Percentiles rank a stretch among this genome's conserved stretches.
These are phyloP conservation scores for Cosmopolites sordidus DNA, from an alignment of 2,888 invertebrate species.

Conservation along the genomic window DNA sequence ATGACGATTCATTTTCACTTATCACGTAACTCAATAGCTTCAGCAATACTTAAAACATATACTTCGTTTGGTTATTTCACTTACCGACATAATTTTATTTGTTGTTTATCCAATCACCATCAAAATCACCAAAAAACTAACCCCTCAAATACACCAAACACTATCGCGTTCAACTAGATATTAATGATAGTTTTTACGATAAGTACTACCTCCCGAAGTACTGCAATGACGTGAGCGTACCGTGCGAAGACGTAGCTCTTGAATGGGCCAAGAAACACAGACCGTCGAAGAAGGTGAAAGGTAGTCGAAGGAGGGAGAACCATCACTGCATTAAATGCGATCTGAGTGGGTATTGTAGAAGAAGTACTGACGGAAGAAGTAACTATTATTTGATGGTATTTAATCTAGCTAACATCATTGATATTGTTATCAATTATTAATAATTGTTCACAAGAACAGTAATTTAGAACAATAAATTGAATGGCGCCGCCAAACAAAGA, in stretches of 20 bases:
- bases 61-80: too few relatives aligned
- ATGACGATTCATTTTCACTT: not conserved
- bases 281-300: constrained; percentile 1
- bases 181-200: not conserved
- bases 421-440: too few relatives aligned
- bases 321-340: not conserved
- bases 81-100: constrained; percentile 11
- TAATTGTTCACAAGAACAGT: too few relatives aligned
- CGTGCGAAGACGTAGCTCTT: not conserved
- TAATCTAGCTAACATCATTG: too few relatives aligned
- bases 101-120: constrained; percentile 11
- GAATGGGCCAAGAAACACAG: not conserved
- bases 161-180: not conserved
- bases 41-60: not conserved
- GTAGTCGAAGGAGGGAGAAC: not conserved
- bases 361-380: too few relatives aligned
- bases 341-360: not conserved
- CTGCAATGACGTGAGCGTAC: not conserved
- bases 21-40: not conserved
- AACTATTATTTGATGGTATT: too few relatives aligned
- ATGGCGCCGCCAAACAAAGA: too few relatives aligned
- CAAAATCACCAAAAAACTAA: constrained; percentile 2
- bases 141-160: not conserved
- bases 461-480: too few relatives aligned
- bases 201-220: not conserved